Evolutionary conservation across 2,888 invertebrate species (phyloP).

Genomic region (Tortricodes alternella): DNA sequence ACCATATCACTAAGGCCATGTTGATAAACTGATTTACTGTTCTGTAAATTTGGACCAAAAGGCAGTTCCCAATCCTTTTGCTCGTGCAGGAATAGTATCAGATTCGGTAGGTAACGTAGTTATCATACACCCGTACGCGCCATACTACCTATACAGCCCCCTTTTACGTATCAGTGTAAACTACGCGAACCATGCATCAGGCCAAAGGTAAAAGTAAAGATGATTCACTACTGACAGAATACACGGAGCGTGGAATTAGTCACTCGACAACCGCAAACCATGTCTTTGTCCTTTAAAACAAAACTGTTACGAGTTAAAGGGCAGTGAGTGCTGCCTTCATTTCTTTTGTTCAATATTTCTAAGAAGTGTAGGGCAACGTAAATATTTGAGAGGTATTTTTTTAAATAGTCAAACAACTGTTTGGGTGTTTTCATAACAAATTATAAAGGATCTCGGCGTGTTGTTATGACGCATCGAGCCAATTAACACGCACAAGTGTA

Average conservation of each 20-base stretch:
- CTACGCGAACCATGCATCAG: background rate
- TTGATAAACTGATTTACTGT: no score
- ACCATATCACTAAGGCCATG: no score
- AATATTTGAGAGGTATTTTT: background rate
- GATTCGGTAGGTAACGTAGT: no score
- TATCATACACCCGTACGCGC: no score
- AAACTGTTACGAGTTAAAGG: slow-evolving; percentile 4
- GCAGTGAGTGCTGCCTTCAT: background rate
- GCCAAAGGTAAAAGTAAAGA: slow-evolving; percentile 30
- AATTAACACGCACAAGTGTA: no score
- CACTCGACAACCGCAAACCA: slow-evolving; percentile 51
- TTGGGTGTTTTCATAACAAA: background rate
- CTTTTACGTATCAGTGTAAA: no score
- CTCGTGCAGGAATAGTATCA: no score
- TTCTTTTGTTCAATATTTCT: background rate
- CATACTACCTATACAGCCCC: no score
- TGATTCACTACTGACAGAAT: slow-evolving; percentile 42
- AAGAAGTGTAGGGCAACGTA: background rate
- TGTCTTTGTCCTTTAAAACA: slow-evolving; percentile 62
- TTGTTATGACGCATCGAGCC: no score
- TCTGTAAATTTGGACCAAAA: no score
- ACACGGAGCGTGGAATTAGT: slow-evolving; percentile 41
- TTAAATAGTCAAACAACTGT: background rate
- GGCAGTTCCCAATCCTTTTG: no score
- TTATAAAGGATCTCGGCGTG: no score